Conservation (phyloP, 2,888 invertebrate genomes). For the Panzeria rudis region DNA sequence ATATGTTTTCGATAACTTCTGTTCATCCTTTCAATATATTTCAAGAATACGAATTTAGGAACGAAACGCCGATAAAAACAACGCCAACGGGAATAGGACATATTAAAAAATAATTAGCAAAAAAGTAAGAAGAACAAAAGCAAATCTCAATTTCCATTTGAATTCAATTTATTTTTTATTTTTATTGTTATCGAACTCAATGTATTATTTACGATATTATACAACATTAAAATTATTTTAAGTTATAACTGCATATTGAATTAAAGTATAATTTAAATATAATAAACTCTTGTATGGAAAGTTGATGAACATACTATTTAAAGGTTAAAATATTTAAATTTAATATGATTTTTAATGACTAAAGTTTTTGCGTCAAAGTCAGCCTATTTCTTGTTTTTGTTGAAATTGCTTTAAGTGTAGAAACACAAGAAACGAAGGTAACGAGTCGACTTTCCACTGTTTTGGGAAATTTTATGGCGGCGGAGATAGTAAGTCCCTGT, state of each 20-base stretch:
- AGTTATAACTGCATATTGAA: conserved; percentile 40
- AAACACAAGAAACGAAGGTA: too few species aligned
- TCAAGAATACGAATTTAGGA: too few species aligned
- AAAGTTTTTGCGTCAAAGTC: too few species aligned
- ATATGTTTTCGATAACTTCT: too few species aligned
- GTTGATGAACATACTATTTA: conserved; percentile 3
- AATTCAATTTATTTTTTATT: conserved; percentile 23
- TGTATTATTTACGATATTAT: conserved; percentile 71
- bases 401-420: too few species aligned
- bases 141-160: conserved; percentile 34
- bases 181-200: conserved; percentile 61
- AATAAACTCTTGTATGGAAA: conserved; percentile 35
- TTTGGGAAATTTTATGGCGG: too few species aligned
- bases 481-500: too few species aligned
- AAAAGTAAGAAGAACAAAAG: conserved; percentile 35
- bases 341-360: background rate
- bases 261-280: conserved; percentile 36
- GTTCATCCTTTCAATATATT: too few species aligned
- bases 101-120: conserved; percentile 24
- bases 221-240: conserved; percentile 55
- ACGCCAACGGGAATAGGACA: too few species aligned
- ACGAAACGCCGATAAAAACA: too few species aligned
- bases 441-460: too few species aligned
- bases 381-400: too few species aligned
- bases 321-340: conserved; percentile 7